These are phyloP conservation scores for Platalea minor DNA, from an alignment of 2,797 vertebrate genomes.

Conservation along the genomic window DNA sequence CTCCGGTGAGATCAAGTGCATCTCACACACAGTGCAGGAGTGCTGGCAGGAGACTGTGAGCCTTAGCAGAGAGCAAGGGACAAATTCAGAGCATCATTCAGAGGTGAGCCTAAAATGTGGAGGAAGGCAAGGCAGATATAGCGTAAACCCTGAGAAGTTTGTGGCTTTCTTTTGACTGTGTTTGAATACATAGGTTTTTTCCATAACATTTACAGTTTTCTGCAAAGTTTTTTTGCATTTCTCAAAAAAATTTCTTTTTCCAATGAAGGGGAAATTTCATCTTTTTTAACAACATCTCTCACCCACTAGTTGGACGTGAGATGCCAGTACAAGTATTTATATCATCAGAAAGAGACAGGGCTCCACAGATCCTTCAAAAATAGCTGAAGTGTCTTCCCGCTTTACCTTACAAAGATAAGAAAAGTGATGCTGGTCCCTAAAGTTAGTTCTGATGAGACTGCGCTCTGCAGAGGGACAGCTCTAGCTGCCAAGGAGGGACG, in stretches of 20 bases:
- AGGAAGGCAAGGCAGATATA: neutral
- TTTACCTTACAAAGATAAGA: neutral
- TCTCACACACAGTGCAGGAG: neutral
- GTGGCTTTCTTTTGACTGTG: neutral
- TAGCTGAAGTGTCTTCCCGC: neutral
- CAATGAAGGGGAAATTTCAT: fast-evolving
- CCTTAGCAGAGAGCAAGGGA: neutral
- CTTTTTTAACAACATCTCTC: neutral
- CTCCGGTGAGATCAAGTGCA: neutral
- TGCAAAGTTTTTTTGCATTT: neutral
- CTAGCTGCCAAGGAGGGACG: neutral
- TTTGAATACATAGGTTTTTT: neutral
- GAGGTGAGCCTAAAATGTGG: neutral
- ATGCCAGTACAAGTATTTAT: neutral
- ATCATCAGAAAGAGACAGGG: neutral
- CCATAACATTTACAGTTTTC: neutral
- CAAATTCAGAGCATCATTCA: neutral
- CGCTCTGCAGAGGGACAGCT: neutral
- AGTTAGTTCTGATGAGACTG: neutral
- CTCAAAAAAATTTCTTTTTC: neutral
- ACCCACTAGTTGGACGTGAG: neutral
- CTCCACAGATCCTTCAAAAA: neutral
- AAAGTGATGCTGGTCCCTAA: neutral
- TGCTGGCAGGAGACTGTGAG: neutral
- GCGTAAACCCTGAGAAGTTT: neutral